These are phyloP conservation scores for Leptopilina myrica DNA, from an alignment of 2,888 invertebrate genomes.

Conservation along the genomic window DNA sequence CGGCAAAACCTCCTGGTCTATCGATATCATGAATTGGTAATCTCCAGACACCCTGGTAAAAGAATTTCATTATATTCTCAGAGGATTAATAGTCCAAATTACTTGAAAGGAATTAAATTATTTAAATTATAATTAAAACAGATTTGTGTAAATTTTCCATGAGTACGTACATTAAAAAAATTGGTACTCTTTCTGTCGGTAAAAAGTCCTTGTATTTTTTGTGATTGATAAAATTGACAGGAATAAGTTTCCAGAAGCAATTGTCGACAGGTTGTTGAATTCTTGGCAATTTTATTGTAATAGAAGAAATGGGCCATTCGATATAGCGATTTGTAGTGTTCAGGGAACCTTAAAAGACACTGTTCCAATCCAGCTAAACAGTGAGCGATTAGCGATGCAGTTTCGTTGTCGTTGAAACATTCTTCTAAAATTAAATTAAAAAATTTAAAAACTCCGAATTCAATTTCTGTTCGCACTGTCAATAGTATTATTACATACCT, in stretches of 20 bases:
- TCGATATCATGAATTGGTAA: constrained; percentile 94
- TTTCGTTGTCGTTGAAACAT: constrained; percentile 76
- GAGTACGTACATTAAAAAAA: constrained; percentile 88
- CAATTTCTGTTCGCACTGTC: not conserved
- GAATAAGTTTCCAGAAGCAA: constrained; percentile 84
- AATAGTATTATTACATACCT: constrained; percentile 54
- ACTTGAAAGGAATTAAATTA: not conserved
- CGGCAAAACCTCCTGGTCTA: constrained; percentile 92
- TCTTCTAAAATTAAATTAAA: constrained; percentile 60
- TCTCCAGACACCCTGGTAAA: constrained; percentile 89
- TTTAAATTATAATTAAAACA: not conserved
- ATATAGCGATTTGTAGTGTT: constrained; percentile 95
- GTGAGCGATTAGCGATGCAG: constrained; percentile 81
- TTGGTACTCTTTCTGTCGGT: constrained; percentile 90
- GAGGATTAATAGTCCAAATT: not conserved
- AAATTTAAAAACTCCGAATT: not conserved
- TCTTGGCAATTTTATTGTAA: constrained; percentile 83
- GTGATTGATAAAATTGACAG: constrained; percentile 80
- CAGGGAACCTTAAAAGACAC: constrained; percentile 90
- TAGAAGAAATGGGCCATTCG: constrained; percentile 91
- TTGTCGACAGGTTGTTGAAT: constrained; percentile 84
- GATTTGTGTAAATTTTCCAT: not conserved
- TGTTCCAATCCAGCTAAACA: constrained; percentile 89
- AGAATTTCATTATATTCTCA: not conserved
- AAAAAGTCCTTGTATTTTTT: constrained; percentile 89